Percentiles rank a stretch among this genome's conserved stretches.
Conservation (phyloP, 2,888 invertebrate genomes). For the Idaea aversata region DNA sequence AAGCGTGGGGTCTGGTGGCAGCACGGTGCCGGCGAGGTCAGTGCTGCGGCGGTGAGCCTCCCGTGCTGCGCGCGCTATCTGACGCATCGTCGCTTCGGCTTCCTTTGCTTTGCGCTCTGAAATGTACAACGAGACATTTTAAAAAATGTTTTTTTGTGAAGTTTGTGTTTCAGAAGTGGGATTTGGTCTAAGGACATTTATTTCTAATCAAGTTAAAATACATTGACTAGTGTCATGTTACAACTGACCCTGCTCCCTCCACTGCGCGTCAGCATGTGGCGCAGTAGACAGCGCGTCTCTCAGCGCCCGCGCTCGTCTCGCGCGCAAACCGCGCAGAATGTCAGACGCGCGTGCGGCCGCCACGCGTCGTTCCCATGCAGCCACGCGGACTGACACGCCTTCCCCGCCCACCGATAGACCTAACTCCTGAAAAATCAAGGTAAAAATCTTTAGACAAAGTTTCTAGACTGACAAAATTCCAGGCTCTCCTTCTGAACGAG, state of each 20-base stretch:
- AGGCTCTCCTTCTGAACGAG: too few species aligned
- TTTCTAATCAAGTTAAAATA: neutral
- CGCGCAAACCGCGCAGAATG: conserved; percentile 82
- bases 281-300: conserved; percentile 80
- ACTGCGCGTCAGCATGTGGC: conserved; percentile 81
- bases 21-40: conserved; percentile 56
- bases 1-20: conserved; percentile 43
- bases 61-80: conserved; percentile 84
- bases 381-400: conserved; percentile 82
- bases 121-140: conserved; percentile 16
- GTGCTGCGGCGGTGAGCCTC: conserved; percentile 83
- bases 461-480: too few species aligned
- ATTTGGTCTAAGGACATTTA: neutral
- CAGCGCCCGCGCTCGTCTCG: conserved; percentile 69
- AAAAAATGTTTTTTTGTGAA: neutral
- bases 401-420: conserved; percentile 51
- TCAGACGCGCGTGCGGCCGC: conserved; percentile 83
- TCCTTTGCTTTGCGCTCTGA: conserved; percentile 85
- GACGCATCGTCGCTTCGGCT: conserved; percentile 84
- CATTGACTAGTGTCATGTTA: neutral
- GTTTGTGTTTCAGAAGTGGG: neutral
- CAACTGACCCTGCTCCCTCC: conserved; percentile 83
- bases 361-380: conserved; percentile 84
- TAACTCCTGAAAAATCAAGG: conserved; percentile 49
- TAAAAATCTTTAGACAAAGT: neutral